Evolutionary conservation across 2,797 vertebrate genomes (phyloP), one percentile per base, ranked within the genome.

Genomic region (Gobionotothen gibberifrons): DNA sequence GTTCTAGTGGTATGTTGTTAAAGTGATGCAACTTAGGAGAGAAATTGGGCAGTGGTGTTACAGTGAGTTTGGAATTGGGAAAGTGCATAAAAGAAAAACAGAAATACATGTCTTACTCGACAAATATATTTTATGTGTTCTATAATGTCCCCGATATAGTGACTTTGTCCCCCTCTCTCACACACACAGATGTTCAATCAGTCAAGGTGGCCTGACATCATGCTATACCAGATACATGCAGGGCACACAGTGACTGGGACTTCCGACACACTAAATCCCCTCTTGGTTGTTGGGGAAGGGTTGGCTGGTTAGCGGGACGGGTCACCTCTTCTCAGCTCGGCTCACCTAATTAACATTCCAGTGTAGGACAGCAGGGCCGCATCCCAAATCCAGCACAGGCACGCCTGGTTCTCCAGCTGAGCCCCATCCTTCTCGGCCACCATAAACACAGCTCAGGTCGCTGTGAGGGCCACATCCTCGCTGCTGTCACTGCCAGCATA

Each of bases 281-380:
- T 74, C 69, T 72, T 75, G 71, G 79, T 80, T 74, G 62, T 44
- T 49, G 54, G 64, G 64, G 62, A 81, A 80, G 66, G 72, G 79
- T 84, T 85, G 82, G 70, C 71, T 56, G 64, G 83, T 82, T 87
- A 83, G 74, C 65, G 51, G 87, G 78, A 84, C 48, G 75, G 80
- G 86, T 91, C 91, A 89, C 81, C 86, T 86, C 85, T 84, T 78
- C 81, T 60, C 86, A 77, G 81, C 88, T 85, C 77, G 68, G 80
- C 81, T 91, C 89, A 84, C 86, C 92, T 92, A 88, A 93, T 93
- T 93, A 93, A 93, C 91, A 94, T 94, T 93, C 91, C 91, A 85
- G 76, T 66, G 82, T 58, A 77, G 81, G 84, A 88, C 86, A 89
- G 78, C 81, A 74, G 78, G 82, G 77, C 87, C 47, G 77, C 85